Base-by-base conservation (phyloP, 92 coral and sea anemone species). In the Virgularia gustaviana region DNA sequence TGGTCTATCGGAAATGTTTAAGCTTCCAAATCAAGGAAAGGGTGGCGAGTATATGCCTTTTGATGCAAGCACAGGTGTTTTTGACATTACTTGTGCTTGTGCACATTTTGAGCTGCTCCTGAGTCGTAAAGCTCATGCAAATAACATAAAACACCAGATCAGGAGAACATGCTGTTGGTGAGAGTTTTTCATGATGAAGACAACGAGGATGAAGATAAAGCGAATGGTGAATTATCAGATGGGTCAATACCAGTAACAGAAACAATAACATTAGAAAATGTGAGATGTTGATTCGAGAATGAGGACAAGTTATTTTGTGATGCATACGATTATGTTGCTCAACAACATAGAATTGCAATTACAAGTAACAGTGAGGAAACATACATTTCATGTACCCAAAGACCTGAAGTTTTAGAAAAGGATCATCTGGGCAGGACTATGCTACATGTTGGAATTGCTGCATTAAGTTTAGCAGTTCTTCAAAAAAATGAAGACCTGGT, bases 31-130 rank as follows among this genome's bases (percentile, higher is more conserved):
- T 45, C 72, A 76, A 28, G 63, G 63, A 13, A 61, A 75, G 16
- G 80, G 80, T 47, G 24, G 34, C 44, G 74, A 76, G 36, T 76
- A 76, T 20, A 49, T 76, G 22, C 81, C 73, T 44, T 76, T 76
- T 33, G 80, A 76, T n/a, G 31, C 80, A 16, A 36, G 36, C 47
- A 30, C 73, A 0, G 62, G 71, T 18, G 49, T 33, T 30, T 76
- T 63, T 76, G 73, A 76, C 30, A 27, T 76, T 8, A 41, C 45
- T 24, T 76, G 61, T 29, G 81, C 55, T 0, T 36, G 73, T 32
- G 45, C 74, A 2, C 74, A 76, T 59, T 63, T 43, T 44, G 38
- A 75, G 27, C 39, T 61, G 61, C 80, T 75, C 1, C 19, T 75
- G 32, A 75, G 79, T 49, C 72, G 61, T 42, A 24, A 41, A 37